A percentile compares a stretch with the other conserved stretches of the same genome.
Conservation (phyloP, 2,888 invertebrate species). For the Isoperla grammatica region DNA sequence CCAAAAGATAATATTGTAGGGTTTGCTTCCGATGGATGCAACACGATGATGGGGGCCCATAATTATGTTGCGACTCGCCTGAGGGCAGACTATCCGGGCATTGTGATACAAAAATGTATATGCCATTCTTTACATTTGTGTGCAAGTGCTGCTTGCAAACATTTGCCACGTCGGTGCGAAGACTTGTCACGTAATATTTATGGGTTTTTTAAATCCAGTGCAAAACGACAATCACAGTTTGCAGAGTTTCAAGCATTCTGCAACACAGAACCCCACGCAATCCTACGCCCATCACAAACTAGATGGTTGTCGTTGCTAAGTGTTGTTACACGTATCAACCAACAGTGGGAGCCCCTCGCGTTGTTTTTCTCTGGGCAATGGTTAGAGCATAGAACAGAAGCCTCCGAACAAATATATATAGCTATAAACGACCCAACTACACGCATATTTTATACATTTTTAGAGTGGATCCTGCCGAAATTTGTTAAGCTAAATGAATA, state of each 20-base stretch:
- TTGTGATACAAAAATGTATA: conserved; percentile 35
- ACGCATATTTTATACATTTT: conserved; percentile 26
- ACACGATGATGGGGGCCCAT: conserved; percentile 34
- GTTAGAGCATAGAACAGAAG: conserved; percentile 17
- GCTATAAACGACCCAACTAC: conserved; percentile 24
- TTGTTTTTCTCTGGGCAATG: conserved; percentile 20
- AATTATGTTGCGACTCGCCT: conserved; percentile 36
- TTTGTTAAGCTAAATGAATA: conserved; percentile 25
- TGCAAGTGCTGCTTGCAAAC: conserved; percentile 37
- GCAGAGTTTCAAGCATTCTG: conserved; percentile 33
- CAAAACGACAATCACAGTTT: conserved; percentile 31
- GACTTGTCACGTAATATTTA: conserved; percentile 36
- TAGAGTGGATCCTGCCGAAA: conserved; percentile 29
- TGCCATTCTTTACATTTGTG: conserved; percentile 39
- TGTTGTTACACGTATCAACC: conserved; percentile 21
- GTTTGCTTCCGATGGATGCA: conserved; percentile 38
- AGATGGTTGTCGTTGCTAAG: conserved; percentile 33
- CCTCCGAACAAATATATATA: conserved; percentile 21
- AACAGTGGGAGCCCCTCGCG: conserved; percentile 23
- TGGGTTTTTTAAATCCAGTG: conserved; percentile 32
- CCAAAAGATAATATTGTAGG: conserved; percentile 38
- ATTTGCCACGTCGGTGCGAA: conserved; percentile 35
- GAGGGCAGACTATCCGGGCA: conserved; percentile 29
- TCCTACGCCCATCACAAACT: conserved; percentile 36
- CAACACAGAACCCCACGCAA: conserved; percentile 31